A percentile compares a stretch with the other conserved stretches of the same genome.
phyloP scores from a whole-genome alignment of 2,113 vertebrate species.

The Ochotona princeps region DNA sequence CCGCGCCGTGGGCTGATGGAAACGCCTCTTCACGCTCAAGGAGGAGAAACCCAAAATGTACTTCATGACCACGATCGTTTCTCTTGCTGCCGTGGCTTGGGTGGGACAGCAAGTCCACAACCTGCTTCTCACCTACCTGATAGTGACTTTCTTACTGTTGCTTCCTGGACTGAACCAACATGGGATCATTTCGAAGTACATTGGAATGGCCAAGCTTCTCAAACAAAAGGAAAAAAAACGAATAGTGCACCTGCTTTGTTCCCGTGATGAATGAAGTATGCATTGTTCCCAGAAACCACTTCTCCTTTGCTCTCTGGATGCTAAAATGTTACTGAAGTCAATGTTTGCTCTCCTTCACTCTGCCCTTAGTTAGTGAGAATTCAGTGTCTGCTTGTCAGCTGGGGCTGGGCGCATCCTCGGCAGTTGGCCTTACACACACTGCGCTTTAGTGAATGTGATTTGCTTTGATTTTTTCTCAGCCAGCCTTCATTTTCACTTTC shows the following conservation, averaged over 20 bases:
- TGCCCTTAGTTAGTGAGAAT: conserved; percentile 76
- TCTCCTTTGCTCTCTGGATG: conserved; percentile 63
- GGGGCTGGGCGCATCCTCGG: neutral
- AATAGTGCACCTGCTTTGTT: conserved; percentile 84
- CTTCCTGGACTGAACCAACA: conserved; percentile 97
- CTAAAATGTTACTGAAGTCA: conserved; percentile 77
- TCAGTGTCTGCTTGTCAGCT: conserved; percentile 30
- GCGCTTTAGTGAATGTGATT: conserved; percentile 2
- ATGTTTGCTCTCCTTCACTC: conserved; percentile 77
- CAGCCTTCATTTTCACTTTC: conserved; percentile 52
- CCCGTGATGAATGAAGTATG: neutral
- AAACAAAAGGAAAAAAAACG: conserved; percentile 99
- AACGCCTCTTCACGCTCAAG: conserved; percentile 93
- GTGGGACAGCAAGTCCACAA: conserved; percentile 99
- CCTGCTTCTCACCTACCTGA: conserved; percentile 96
- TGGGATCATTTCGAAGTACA: conserved; percentile 94
- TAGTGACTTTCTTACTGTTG: conserved; percentile 94
- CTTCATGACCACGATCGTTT: conserved; percentile 94
- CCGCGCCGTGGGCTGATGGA: conserved; percentile 95
- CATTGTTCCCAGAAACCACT: conserved; percentile 80
- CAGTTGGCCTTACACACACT: conserved; percentile 6
- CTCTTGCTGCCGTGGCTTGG: conserved; percentile 94
- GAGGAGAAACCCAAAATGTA: conserved; percentile 99
- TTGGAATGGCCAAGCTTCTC: conserved; percentile 96
- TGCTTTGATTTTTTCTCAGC: conserved; percentile 28